Percentiles rank a stretch among this genome's conserved stretches.
Evolutionary conservation across 1,140 invertebrate genomes (phyloP).

Genomic region (Lepidurus couesii): DNA sequence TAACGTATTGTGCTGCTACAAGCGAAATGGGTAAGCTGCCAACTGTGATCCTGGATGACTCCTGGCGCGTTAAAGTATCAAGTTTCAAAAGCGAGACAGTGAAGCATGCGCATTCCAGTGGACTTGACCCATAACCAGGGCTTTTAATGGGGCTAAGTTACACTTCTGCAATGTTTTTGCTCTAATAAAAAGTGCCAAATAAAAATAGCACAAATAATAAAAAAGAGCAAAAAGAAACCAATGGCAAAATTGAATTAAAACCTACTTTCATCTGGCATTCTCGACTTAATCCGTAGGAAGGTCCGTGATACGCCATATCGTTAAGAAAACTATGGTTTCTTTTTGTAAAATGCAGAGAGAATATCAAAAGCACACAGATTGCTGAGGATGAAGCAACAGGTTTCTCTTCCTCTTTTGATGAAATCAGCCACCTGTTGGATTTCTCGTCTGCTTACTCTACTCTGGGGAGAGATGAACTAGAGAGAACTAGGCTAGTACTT

Average conservation of each 20-base stretch:
- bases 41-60: neutral
- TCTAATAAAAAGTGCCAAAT: neutral
- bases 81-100: neutral
- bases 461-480: neutral
- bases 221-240: slow-evolving; percentile 10
- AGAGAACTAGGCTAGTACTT: too few relatives aligned
- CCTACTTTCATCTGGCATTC: slow-evolving; percentile 53
- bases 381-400: slow-evolving; percentile 11
- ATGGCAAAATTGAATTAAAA: slow-evolving; percentile 19
- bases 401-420: neutral
- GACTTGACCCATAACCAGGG: neutral
- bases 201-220: slow-evolving; percentile 29
- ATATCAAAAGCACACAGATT: neutral
- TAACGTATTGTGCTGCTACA: too few relatives aligned
- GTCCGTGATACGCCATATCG: slow-evolving; percentile 52
- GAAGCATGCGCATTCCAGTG: neutral
- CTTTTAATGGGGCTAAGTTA: neutral
- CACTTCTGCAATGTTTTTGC: neutral
- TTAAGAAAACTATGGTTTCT: neutral
- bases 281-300: slow-evolving; percentile 52
- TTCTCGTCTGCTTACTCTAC: neutral
- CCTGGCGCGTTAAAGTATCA: neutral
- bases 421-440: neutral
- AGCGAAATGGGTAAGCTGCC: neutral
- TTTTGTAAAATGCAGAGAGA: neutral